Conservation (phyloP, 2,113 vertebrate genomes). For the Anolis carolinensis region DNA sequence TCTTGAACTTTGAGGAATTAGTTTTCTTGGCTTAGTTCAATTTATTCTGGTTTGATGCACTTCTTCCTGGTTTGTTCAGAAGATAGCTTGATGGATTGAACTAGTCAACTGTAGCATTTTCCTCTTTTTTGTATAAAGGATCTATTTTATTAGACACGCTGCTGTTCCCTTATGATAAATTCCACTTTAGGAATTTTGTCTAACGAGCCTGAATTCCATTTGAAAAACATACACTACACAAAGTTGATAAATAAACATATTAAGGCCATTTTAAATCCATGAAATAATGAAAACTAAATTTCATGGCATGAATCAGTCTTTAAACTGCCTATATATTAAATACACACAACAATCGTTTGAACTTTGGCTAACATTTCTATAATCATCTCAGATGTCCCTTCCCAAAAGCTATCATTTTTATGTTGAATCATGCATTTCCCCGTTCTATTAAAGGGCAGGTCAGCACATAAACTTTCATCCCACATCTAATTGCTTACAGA, state of each 20-base stretch:
- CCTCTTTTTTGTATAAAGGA: background rate
- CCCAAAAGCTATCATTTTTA: background rate
- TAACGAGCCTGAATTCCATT: background rate
- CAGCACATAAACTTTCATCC: conserved; percentile 19
- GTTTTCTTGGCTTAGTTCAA: background rate
- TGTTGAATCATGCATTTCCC: background rate
- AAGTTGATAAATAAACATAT: background rate
- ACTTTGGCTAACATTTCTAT: background rate
- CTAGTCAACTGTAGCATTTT: background rate
- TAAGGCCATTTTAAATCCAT: background rate
- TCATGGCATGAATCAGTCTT: background rate
- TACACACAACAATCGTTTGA: too few relatives aligned
- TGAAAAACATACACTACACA: background rate
- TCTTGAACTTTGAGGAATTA: background rate
- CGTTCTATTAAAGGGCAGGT: background rate
- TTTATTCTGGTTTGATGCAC: background rate
- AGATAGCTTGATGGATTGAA: background rate
- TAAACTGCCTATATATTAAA: background rate
- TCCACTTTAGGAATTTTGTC: background rate
- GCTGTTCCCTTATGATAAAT: background rate
- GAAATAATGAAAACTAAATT: background rate
- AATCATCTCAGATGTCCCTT: background rate
- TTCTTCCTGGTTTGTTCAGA: background rate
- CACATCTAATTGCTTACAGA: conserved; percentile 47
- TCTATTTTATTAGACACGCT: background rate